phyloP scores from a whole-genome alignment of 2,888 invertebrate genomes.

The Ophion costatus region DNA sequence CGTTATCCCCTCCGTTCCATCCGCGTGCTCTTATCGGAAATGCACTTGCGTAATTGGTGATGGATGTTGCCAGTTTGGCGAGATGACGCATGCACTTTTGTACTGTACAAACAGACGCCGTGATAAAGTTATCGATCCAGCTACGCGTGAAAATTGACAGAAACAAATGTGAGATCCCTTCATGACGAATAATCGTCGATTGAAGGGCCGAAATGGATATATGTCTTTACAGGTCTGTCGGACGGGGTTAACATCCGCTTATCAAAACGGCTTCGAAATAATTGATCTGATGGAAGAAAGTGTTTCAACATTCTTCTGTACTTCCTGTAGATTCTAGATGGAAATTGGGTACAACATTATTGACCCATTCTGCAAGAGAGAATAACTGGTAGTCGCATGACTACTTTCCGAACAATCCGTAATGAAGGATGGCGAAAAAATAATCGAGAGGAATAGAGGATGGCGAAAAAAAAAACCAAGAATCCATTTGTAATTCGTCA shows the following conservation, averaged over 20 bases:
- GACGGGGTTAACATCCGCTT: neutral
- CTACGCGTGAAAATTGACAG: neutral
- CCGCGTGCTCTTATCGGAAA: constrained; percentile 56
- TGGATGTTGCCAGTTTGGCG: constrained; percentile 49
- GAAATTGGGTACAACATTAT: neutral
- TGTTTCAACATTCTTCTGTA: too few relatives aligned
- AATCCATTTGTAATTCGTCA: neutral
- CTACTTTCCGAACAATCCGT: neutral
- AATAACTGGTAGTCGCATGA: neutral
- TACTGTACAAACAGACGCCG: constrained; percentile 17
- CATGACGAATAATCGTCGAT: too few relatives aligned
- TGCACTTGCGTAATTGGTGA: constrained; percentile 52
- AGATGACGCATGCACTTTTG: constrained; percentile 55
- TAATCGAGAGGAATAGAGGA: neutral
- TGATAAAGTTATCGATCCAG: constrained; percentile 50
- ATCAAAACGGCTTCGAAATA: too few relatives aligned
- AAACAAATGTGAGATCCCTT: neutral
- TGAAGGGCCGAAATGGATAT: neutral
- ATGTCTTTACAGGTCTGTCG: neutral
- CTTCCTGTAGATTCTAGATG: neutral
- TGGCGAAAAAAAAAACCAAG: neutral
- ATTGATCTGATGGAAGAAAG: too few relatives aligned
- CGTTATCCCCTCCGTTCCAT: constrained; percentile 42
- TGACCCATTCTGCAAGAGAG: neutral
- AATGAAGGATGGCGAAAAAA: too few relatives aligned